phyloP scores from a whole-genome alignment of 2,113 vertebrate genomes.

The Brienomyrus brachyistius region DNA sequence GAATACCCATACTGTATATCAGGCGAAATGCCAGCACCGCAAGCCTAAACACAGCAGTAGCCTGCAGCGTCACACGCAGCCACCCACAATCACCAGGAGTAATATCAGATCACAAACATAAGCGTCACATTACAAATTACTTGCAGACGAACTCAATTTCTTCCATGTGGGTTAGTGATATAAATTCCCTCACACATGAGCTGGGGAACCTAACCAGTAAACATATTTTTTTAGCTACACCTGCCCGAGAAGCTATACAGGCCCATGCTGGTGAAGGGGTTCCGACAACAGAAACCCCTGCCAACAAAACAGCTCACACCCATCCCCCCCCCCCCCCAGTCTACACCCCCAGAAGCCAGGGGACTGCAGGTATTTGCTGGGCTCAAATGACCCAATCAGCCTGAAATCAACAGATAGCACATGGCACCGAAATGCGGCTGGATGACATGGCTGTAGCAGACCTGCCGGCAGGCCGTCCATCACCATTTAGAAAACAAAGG shows the following conservation, averaged over 20 bases:
- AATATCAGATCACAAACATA: not conserved
- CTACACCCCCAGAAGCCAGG: not conserved
- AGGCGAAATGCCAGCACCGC: not conserved
- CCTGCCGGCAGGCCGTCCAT: not conserved
- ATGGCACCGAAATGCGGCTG: not conserved
- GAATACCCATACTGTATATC: not conserved
- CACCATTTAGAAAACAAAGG: slow-evolving; percentile 12
- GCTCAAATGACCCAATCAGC: slow-evolving; percentile 3
- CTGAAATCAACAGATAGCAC: slow-evolving; percentile 17
- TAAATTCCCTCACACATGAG: not conserved
- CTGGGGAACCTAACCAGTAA: not conserved
- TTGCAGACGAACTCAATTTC: not conserved
- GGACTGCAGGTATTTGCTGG: slow-evolving; percentile 3
- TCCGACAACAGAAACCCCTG: not conserved
- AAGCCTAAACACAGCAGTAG: not conserved
- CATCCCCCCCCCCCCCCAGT: not conserved
- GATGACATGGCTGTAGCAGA: not conserved
- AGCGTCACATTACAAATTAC: not conserved
- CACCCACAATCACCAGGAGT: not conserved
- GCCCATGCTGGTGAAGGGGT: not conserved
- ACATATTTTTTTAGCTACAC: not conserved
- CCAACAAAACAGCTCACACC: slow-evolving; percentile 19
- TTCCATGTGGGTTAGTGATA: not conserved
- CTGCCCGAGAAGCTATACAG: not conserved
- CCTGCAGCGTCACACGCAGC: not conserved